Percentiles rank a stretch among this genome's conserved stretches.
Evolutionary conservation across 2,113 vertebrate species (phyloP).

Genomic region (Heliornis fulica): DNA sequence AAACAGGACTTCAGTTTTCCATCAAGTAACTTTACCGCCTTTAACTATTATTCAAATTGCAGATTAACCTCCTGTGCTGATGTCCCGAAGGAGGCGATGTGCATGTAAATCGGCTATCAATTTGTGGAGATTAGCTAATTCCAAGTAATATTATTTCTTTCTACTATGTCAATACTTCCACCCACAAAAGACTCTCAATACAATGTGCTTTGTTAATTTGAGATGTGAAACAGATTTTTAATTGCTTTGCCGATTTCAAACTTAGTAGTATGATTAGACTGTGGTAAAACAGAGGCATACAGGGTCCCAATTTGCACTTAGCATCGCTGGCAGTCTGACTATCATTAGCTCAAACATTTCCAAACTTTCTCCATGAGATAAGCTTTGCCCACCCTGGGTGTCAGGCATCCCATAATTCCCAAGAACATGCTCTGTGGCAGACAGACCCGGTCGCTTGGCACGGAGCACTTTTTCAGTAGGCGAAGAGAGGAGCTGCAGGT

Average conservation of each 20-base stretch:
- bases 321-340: not conserved
- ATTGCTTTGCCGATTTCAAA: not conserved
- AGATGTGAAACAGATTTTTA: not conserved
- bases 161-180: not conserved
- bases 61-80: not conserved
- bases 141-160: not conserved
- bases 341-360: not conserved
- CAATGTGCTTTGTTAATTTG: not conserved
- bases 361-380: not conserved
- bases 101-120: not conserved
- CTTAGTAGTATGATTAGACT: not conserved
- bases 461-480: rapidly evolving
- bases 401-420: not conserved
- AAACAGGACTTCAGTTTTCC: not conserved
- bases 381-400: not conserved
- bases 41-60: not conserved
- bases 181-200: not conserved
- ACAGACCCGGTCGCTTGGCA: not conserved
- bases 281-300: not conserved
- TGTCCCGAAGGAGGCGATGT: not conserved
- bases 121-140: not conserved
- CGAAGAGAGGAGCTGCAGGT: not conserved
- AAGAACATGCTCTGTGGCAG: not conserved
- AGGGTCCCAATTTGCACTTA: not conserved
- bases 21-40: not conserved